Conservation (phyloP, 2,888 invertebrate genomes). For the Carcina quercana region DNA sequence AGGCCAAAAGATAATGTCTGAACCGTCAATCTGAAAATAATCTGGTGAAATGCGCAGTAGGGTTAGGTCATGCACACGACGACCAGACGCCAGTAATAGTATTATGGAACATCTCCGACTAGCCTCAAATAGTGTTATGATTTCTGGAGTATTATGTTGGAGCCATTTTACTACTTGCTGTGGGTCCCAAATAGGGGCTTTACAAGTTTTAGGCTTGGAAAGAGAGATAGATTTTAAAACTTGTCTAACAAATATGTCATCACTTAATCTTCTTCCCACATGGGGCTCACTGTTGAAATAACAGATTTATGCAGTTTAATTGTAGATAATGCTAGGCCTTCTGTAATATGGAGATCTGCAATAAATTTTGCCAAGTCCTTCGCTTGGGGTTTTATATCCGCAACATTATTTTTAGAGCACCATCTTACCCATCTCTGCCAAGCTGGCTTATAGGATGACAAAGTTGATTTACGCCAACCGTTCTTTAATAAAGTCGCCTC, state of each 20-base stretch:
- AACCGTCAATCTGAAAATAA: slow-evolving; percentile 10
- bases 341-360: slow-evolving; percentile 9
- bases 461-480: slow-evolving; percentile 14
- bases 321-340: slow-evolving; percentile 13
- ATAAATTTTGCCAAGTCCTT: slow-evolving; percentile 13
- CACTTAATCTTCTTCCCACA: slow-evolving; percentile 8
- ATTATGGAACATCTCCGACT: slow-evolving; percentile 11
- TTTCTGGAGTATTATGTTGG: slow-evolving; percentile 3
- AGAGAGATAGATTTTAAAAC: slow-evolving; percentile 11
- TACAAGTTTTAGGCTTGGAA: slow-evolving; percentile 6
- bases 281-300: slow-evolving; percentile 12
- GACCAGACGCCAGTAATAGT: slow-evolving; percentile 15
- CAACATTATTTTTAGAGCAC: slow-evolving; percentile 6
- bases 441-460: slow-evolving; percentile 11
- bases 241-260: slow-evolving; percentile 4
- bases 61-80: slow-evolving; percentile 17
- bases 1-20: slow-evolving; percentile 14
- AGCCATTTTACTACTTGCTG: slow-evolving; percentile 7
- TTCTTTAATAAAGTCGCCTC: slow-evolving; percentile 8
- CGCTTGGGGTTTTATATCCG: slow-evolving; percentile 4
- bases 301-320: slow-evolving; percentile 20
- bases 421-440: slow-evolving; percentile 12
- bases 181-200: slow-evolving; percentile 15
- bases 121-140: slow-evolving; percentile 10
- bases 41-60: slow-evolving; percentile 11